Evolutionary conservation across 2,113 vertebrate species (phyloP).

Genomic region (Illadopsis cleaveri): DNA sequence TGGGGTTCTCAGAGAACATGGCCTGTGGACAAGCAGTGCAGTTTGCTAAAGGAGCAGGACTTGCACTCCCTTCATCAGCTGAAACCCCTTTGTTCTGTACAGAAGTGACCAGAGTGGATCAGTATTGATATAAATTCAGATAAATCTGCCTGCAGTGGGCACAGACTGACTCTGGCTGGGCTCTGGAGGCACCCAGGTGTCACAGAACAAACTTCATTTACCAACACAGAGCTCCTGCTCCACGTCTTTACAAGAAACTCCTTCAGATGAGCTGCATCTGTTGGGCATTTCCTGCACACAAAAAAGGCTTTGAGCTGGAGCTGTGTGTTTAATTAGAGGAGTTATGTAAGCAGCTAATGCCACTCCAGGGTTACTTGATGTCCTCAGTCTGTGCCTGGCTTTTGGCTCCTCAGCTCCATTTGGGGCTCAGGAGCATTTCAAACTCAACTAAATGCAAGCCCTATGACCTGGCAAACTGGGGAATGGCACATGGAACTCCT

Average conservation of each 20-base stretch:
- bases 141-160: not conserved
- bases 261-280: not conserved
- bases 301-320: not conserved
- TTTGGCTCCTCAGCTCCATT: not conserved
- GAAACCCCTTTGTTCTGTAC: not conserved
- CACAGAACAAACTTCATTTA: not conserved
- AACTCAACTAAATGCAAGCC: not conserved
- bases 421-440: not conserved
- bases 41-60: not conserved
- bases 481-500: not conserved
- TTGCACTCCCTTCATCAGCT: not conserved
- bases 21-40: not conserved
- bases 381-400: not conserved
- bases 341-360: not conserved
- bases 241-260: not conserved
- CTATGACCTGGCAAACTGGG: not conserved
- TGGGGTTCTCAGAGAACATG: not conserved
- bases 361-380: not conserved
- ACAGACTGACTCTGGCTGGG: not conserved
- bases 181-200: not conserved
- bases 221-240: not conserved
- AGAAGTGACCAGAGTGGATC: not conserved
- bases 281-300: not conserved
- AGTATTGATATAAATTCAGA: not conserved
- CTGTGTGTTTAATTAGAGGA: conserved; percentile 19